These are phyloP conservation scores for Myotis davidii DNA, from an alignment of 2,113 vertebrate species.

Conservation along the genomic window DNA sequence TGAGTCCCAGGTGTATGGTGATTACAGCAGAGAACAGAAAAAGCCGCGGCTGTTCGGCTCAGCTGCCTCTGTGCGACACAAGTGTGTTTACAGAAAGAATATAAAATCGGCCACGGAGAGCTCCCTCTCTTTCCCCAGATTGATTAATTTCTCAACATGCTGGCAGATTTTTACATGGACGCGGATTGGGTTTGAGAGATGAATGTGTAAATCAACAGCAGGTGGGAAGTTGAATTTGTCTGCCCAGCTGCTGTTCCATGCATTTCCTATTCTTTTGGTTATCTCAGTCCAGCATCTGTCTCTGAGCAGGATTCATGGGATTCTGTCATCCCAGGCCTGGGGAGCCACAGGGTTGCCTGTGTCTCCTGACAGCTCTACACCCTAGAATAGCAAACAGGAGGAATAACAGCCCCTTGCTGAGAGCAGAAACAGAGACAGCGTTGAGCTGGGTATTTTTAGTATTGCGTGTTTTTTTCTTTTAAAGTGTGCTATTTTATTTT, in stretches of 20 bases:
- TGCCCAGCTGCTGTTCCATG: conserved; percentile 69
- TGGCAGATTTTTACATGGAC: conserved; percentile 67
- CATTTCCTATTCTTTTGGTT: conserved; percentile 60
- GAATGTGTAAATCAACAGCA: conserved; percentile 73
- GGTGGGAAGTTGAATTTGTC: conserved; percentile 73
- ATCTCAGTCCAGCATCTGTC: conserved; percentile 73
- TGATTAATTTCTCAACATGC: conserved; percentile 78
- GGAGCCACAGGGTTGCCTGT: not conserved
- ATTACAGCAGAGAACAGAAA: conserved; percentile 47
- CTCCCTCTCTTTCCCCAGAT: conserved; percentile 59
- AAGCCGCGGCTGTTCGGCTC: conserved; percentile 54
- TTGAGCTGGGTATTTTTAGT: not conserved
- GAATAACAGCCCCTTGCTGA: not conserved
- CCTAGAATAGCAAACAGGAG: not conserved
- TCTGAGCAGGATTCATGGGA: not conserved
- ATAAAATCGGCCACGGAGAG: conserved; percentile 66
- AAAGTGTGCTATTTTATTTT: too few relatives aligned
- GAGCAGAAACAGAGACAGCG: not conserved
- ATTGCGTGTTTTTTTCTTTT: not conserved
- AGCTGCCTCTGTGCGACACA: conserved; percentile 67
- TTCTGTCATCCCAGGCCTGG: conserved; percentile 49
- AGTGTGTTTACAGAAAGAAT: conserved; percentile 76
- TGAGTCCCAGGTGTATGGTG: conserved; percentile 70
- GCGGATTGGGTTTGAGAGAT: conserved; percentile 46
- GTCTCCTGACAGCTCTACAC: not conserved